phyloP scores from a whole-genome alignment of 2,797 vertebrate genomes.

The Adrianichthys oophorus region DNA sequence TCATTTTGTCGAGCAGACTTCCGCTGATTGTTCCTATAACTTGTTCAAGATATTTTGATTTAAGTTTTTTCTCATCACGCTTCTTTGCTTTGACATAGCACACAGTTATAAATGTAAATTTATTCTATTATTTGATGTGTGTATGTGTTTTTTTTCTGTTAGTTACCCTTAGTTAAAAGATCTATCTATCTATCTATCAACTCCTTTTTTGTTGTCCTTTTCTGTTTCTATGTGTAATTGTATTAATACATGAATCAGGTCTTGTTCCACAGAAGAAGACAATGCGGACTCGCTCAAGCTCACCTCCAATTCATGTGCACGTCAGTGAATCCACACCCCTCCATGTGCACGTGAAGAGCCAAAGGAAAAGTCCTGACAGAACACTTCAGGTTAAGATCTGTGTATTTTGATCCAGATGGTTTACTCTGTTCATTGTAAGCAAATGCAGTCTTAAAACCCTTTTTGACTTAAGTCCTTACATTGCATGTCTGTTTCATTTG shows the following conservation, averaged over 20 bases:
- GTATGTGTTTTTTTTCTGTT: too few species aligned
- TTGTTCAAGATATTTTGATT: too few species aligned
- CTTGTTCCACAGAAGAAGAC: constrained; percentile 74
- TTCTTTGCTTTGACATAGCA: too few species aligned
- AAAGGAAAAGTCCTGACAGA: constrained; percentile 76
- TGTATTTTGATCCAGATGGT: not conserved
- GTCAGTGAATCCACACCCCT: constrained; percentile 87
- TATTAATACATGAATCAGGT: not conserved
- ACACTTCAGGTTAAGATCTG: constrained; percentile 75
- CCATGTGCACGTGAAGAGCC: constrained; percentile 89
- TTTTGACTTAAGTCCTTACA: too few species aligned
- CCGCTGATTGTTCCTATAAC: too few species aligned
- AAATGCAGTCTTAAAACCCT: too few species aligned
- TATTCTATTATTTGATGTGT: too few species aligned
- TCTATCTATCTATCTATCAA: not conserved
- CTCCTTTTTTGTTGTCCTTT: not conserved
- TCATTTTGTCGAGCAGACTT: too few species aligned
- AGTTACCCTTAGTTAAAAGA: too few species aligned
- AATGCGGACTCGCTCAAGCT: constrained; percentile 84
- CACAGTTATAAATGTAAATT: too few species aligned
- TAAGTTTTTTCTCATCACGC: too few species aligned
- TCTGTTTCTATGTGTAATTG: not conserved
- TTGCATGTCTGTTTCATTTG: too few species aligned
- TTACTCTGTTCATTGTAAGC: not conserved
- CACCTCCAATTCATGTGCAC: constrained; percentile 91